Base-by-base conservation (phyloP, 2,113 vertebrate species). In the Odobenus rosmarus region DNA sequence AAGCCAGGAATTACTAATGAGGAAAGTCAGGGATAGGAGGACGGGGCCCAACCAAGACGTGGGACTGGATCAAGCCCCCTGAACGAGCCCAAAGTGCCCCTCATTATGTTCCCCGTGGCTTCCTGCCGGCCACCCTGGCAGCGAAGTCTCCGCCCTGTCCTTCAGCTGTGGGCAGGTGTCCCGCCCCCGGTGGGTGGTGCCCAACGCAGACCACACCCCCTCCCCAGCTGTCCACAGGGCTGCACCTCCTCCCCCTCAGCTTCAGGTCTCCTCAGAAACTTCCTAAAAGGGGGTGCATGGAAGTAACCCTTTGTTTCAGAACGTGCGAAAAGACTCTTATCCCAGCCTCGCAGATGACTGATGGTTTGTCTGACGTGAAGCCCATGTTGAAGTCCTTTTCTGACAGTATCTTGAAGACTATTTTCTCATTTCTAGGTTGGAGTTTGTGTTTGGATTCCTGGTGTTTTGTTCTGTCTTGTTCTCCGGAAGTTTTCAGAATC, bases 331-430 rank as follows among this genome's bases (percentile, higher is more conserved):
- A 10, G 0, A 10, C 26, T 46, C 42, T 39, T 24, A 42, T 49
- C n/a, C 26, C 12, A n/a, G 1, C 4, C 53, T 72, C 1, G n/a
- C 18, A 1, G 0, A 31, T 16, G 24, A 19, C 5, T 7, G 5
- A 59, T 0, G 12, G 79, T 23, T 13, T 3, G 5, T 71, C 61
- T n/a, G 28, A 55, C 2, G 3, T 4, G 19, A 61, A 46, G 64
- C 18, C 92, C 36, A 14, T 1, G 5, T 4, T 71, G 57, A 84
- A 76, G 5, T n/a, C 18, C 81, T 86, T 71, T 42, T 55, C n/a
- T 7, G 26, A 55, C 21, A 21, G 11, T 4, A 28, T 12, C 69
- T 16, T 53, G 26, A 42, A 72, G 55, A 19, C 26, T 16, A 13
- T 4, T 55, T 46, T 59, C 33, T 14, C 15, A 49, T 49, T 23